Percentiles rank a stretch among this genome's conserved stretches.
Conservation (phyloP, 2,888 invertebrate genomes). For the Chrysodeixis includens region DNA sequence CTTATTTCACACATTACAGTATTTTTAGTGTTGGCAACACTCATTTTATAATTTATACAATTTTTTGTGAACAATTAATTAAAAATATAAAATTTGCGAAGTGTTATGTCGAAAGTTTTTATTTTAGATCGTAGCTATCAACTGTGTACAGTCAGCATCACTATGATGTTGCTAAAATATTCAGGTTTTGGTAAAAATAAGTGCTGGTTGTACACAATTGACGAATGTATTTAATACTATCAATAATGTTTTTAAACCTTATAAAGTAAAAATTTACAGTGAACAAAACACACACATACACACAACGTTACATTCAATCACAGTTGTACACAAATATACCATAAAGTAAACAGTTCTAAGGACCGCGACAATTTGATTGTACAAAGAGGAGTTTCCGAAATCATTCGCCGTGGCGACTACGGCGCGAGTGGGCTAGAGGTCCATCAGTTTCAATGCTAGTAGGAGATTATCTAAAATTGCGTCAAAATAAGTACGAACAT, state of each 20-base stretch:
- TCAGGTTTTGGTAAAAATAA: conserved; percentile 33
- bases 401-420: conserved; percentile 19
- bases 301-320: conserved; percentile 60
- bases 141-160: conserved; percentile 42
- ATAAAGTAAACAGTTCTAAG: conserved; percentile 39
- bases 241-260: conserved; percentile 72
- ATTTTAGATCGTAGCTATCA: conserved; percentile 43
- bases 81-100: conserved; percentile 43
- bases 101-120: conserved; percentile 40
- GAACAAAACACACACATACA: conserved; percentile 56
- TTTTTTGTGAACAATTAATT: conserved; percentile 63
- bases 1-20: conserved; percentile 71
- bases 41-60: conserved; percentile 74
- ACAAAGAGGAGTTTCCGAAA: conserved; percentile 34
- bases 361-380: conserved; percentile 40
- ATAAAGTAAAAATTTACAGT: conserved; percentile 78
- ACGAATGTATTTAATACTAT: conserved; percentile 52
- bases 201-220: conserved; percentile 46
- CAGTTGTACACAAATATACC: conserved; percentile 50
- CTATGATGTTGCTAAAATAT: conserved; percentile 42
- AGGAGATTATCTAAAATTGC: conserved; percentile 32
- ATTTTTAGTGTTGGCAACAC: conserved; percentile 70
- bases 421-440: conserved; percentile 31
- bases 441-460: conserved; percentile 17
- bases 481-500: conserved; percentile 20